Evolutionary conservation across 2,797 vertebrate genomes (phyloP), one percentile per base, ranked within the genome.

Genomic region (Smutsia temminckii): DNA sequence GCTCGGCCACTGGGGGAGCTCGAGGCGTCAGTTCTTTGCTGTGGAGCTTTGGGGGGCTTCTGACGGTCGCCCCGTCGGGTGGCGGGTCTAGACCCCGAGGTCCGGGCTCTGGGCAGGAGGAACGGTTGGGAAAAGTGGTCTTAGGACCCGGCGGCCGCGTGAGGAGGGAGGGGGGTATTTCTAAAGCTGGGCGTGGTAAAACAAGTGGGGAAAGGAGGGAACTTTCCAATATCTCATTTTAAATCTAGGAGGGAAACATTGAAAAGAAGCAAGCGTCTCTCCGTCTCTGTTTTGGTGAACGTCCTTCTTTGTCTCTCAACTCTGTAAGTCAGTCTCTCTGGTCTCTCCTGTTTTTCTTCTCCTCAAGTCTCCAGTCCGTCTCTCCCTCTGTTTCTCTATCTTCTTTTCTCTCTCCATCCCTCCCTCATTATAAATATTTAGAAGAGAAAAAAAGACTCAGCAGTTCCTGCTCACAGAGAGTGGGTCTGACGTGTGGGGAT

Each of bases 21-120:
- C 0, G 2, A 8, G 20, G 21, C 13, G 3, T 68, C 34, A n/a
- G 42, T 46, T 93, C 95, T 97, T 96, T 94, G 96, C 96, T 89
- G 74, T 32, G 57, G 49, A 6, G 16, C 78, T 75, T 92, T 77
- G 59, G 10, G 61, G 69, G 37, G 75, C 91, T 92, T 18, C 4
- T 14, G 32, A 23, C 25, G 13, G 79, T 53, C 20, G 5, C 64
- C 27, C 40, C 6, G 21, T 71, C 46, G 14, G 64, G 81, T 18
- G 29, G 42, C 14, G 18, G 37, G 11, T 29, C 1, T 2, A 6
- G 27, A 34, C 25, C 0, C 7, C 34, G 69, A 21, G 3, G 12
- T 20, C 42, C 16, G 0, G 75, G 63, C 53, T 53, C 53, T 1
- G 66, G 57, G 57, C 5, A 0, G n/a, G 18, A 37, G 25, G 34